A percentile compares a stretch with the other conserved stretches of the same genome.
Conservation (phyloP, 2,113 vertebrate species). For the Epinephelus lanceolatus region DNA sequence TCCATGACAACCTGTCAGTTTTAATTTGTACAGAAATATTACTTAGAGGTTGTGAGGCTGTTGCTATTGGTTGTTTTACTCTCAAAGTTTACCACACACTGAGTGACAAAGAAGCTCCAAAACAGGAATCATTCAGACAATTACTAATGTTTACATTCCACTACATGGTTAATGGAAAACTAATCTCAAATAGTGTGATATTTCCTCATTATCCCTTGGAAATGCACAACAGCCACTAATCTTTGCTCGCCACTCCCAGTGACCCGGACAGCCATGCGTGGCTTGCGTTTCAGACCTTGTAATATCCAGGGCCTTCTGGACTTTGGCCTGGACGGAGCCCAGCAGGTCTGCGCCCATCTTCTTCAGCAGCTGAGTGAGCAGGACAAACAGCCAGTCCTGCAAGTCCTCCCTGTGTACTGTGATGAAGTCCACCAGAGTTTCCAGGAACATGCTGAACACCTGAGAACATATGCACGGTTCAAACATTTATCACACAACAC, state of each 20-base stretch:
- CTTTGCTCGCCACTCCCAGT: background rate
- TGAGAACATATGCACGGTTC: conserved; percentile 61
- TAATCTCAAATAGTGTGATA: background rate
- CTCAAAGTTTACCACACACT: no score
- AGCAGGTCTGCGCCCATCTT: conserved; percentile 98
- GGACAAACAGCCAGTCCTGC: conserved; percentile 98
- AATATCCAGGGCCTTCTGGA: conserved; percentile 97
- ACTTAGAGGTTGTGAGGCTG: no score
- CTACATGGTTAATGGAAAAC: background rate
- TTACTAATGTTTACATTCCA: background rate
- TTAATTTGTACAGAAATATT: background rate
- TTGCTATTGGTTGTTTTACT: no score
- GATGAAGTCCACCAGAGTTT: conserved; percentile 98
- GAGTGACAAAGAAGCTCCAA: no score
- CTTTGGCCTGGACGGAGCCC: conserved; percentile 98
- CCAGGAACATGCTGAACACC: conserved; percentile 99
- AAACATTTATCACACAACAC: background rate
- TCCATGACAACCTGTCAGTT: background rate
- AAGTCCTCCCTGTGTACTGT: conserved; percentile 97
- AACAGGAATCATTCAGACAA: background rate
- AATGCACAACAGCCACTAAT: background rate
- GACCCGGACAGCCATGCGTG: no score
- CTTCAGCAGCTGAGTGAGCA: conserved; percentile 97
- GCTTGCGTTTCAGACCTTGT: conserved; percentile 87
- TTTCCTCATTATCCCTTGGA: background rate